Base-by-base conservation (phyloP, 2,113 vertebrate genomes). In the Clarias macrocephalus region DNA sequence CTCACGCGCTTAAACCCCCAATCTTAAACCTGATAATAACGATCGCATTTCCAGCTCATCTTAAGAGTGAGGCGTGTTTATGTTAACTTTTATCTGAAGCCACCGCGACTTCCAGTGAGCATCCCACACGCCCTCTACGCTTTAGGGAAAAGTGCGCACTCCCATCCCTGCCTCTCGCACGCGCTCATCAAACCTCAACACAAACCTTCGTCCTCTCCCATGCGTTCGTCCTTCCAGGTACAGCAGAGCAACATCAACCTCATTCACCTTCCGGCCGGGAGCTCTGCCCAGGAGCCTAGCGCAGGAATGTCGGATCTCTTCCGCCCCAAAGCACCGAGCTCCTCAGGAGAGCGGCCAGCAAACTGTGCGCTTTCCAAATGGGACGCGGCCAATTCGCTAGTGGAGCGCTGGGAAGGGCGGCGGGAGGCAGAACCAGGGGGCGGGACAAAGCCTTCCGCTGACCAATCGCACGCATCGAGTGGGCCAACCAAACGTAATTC, bases 191-290 rank as follows among this genome's bases (percentile, higher is more conserved):
- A 87, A 18, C 68, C 42, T 30, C n/a, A 63, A 28, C 77, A 88
- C 95, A 93, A 90, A 98, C 97, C 97, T 96, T 96, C 96, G 90
- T 98, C 97, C 94, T 98, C 97, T 95, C 97, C 97, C 97, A 98
- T 98, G 92, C 96, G 97, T 94, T 97, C 97, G 95, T 98, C 96
- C 95, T 97, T 97, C 97, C 97, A 98, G 95, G 95, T 96, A 93
- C 97, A 98, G 94, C 97, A 98, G 83, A 98, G 96, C 94, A 98
- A 95, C 96, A 97, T 98, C 94, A 98, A 97, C 96, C 97, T 96
- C 97, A 97, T 98, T 92, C 96, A 96, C 94, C 90, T 89, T 91
- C 88, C 88, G 84, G 70, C 87, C 83, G 85, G 77, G 90, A 92
- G 92, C 93, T 93, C 92, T 70, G 88, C 88, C 83, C 88, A 85